Evolutionary conservation across 2,797 vertebrate species (phyloP).

Genomic region (Percopsis omiscomaycus): DNA sequence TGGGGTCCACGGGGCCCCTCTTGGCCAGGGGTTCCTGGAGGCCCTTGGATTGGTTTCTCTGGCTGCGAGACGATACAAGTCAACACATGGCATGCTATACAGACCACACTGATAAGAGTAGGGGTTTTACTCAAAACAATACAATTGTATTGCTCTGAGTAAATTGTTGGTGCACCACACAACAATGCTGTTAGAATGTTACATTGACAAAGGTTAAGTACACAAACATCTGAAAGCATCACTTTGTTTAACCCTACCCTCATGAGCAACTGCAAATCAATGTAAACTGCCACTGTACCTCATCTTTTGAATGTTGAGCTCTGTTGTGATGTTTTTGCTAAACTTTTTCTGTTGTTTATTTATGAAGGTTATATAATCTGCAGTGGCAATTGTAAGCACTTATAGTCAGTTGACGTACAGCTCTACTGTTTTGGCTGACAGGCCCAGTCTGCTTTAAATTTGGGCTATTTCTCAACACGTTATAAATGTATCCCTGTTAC

Average conservation of each 20-base stretch:
- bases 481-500: not conserved
- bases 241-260: too few relatives aligned
- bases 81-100: conserved; percentile 3
- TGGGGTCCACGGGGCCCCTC: conserved; percentile 72
- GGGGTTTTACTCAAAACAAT: too few relatives aligned
- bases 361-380: not conserved
- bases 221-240: too few relatives aligned
- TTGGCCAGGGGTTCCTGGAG: conserved; percentile 71
- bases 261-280: not conserved
- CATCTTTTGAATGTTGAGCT: not conserved
- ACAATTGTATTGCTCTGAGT: too few relatives aligned
- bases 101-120: conserved; percentile 4
- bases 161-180: too few relatives aligned
- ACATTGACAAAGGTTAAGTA: too few relatives aligned
- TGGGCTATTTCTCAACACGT: not conserved
- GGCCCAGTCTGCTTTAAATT: not conserved
- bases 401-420: not conserved
- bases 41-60: conserved; percentile 77
- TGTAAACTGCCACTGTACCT: not conserved
- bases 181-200: too few relatives aligned
- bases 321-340: not conserved
- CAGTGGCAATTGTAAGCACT: not conserved
- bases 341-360: not conserved
- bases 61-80: conserved; percentile 64
- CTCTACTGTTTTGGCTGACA: conserved; percentile 2